Conservation (phyloP, 64 coral and sea anemone genomes). For the Astreopora myriophthalma region DNA sequence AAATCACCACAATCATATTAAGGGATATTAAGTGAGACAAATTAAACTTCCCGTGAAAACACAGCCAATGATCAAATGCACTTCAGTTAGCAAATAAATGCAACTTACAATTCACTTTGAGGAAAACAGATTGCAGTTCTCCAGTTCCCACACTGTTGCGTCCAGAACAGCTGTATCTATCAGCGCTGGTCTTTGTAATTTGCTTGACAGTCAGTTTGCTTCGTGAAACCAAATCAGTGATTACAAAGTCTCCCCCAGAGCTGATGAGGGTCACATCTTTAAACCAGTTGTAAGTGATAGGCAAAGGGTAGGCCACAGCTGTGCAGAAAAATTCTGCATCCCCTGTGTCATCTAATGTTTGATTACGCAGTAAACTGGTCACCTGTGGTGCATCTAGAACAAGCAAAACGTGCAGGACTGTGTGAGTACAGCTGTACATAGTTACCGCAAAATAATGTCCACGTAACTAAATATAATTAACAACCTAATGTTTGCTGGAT, state of each 20-base stretch:
- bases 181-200: constrained; percentile 55
- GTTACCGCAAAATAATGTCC: too few species aligned
- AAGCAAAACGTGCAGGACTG: neutral
- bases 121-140: constrained; percentile 12
- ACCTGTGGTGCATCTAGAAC: constrained; percentile 62
- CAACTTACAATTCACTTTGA: constrained; percentile 72
- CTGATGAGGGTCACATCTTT: neutral
- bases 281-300: constrained; percentile 64
- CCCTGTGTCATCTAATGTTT: constrained; percentile 13
- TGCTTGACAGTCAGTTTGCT: constrained; percentile 17
- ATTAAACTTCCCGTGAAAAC: too few species aligned
- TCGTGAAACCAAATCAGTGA: neutral
- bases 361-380: constrained; percentile 16
- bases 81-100: neutral
- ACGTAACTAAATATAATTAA: too few species aligned
- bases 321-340: constrained; percentile 20
- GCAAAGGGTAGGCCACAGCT: constrained; percentile 23
- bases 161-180: constrained; percentile 70
- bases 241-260: constrained; percentile 43
- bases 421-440: too few species aligned
- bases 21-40: too few species aligned
- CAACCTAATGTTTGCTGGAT: too few species aligned
- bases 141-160: constrained; percentile 54
- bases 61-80: neutral
- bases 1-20: too few species aligned